These are phyloP conservation scores for Gastrophryne carolinensis DNA, from an alignment of 2,797 vertebrate genomes.

Conservation along the genomic window DNA sequence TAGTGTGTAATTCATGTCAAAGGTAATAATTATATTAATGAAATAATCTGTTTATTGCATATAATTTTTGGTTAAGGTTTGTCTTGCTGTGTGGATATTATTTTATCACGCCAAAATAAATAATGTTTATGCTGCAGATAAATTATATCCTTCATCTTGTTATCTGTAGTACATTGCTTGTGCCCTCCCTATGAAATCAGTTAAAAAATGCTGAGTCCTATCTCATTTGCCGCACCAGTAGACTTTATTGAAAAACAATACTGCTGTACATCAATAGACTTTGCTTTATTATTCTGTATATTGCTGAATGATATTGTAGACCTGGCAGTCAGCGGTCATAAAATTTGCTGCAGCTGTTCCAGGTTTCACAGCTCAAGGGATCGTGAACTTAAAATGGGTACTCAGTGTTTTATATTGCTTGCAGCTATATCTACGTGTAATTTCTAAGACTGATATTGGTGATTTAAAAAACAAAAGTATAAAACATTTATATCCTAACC, in stretches of 20 bases:
- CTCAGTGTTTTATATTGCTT: slow-evolving; percentile 40
- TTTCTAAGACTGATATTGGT: slow-evolving; percentile 16
- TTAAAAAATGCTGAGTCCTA: slow-evolving; percentile 47
- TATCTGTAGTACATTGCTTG: neutral
- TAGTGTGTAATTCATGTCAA: neutral
- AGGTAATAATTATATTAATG: neutral
- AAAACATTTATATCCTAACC: too few relatives aligned
- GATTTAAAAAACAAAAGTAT: too few relatives aligned
- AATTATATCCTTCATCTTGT: slow-evolving; percentile 6
- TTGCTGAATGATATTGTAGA: slow-evolving; percentile 52
- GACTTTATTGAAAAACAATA: slow-evolving; percentile 52
- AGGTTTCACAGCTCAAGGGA: slow-evolving; percentile 45
- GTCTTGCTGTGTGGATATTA: neutral
- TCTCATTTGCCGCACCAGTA: slow-evolving; percentile 49
- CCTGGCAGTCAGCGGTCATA: slow-evolving; percentile 41
- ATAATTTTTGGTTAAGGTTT: neutral
- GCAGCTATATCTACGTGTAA: slow-evolving; percentile 2
- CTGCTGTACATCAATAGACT: slow-evolving; percentile 48
- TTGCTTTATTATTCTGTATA: slow-evolving; percentile 53
- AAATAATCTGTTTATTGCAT: neutral
- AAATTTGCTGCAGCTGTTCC: slow-evolving; percentile 45
- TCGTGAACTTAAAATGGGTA: slow-evolving; percentile 45
- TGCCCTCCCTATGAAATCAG: slow-evolving; percentile 25
- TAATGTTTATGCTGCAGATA: slow-evolving; percentile 12
- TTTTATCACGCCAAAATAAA: slow-evolving; percentile 1